phyloP scores from a whole-genome alignment of 2,113 vertebrate genomes.

The Lampris megalopsis region DNA sequence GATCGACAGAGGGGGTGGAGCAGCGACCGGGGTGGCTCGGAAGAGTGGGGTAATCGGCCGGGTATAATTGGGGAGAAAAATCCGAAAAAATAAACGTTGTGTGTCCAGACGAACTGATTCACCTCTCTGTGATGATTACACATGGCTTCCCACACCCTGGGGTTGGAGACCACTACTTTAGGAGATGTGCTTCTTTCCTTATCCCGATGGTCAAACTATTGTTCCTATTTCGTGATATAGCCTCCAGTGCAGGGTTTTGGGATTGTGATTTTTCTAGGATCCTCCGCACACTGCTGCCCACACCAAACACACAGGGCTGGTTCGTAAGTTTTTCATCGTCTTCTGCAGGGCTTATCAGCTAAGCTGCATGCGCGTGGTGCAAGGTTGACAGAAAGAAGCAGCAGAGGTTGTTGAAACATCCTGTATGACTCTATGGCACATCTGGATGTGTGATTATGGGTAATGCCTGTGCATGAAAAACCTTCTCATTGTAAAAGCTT shows the following conservation, averaged over 20 bases:
- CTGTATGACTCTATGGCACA: constrained; percentile 2
- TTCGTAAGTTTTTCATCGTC: constrained; percentile 22
- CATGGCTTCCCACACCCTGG: too few species aligned
- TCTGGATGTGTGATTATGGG: background rate
- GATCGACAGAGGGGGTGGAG: too few species aligned
- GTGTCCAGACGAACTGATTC: too few species aligned
- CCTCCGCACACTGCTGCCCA: background rate
- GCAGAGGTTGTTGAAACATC: constrained; percentile 22
- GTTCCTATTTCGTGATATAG: too few species aligned
- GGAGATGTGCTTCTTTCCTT: too few species aligned
- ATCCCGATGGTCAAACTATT: too few species aligned
- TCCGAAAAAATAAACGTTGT: too few species aligned
- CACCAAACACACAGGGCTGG: background rate
- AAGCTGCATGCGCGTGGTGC: constrained; percentile 12
- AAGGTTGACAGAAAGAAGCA: constrained; percentile 13
- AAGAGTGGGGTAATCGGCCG: too few species aligned
- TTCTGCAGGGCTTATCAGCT: constrained; percentile 40
- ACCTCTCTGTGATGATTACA: too few species aligned
- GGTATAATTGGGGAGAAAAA: too few species aligned
- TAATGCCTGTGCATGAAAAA: constrained; percentile 1
- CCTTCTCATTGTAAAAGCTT: background rate
- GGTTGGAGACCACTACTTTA: too few species aligned
- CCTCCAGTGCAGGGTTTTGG: background rate
- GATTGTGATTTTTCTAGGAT: background rate
- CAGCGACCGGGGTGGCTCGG: too few species aligned